Base-by-base conservation (phyloP, 2,113 vertebrate genomes). In the Corvus moneduloides region DNA sequence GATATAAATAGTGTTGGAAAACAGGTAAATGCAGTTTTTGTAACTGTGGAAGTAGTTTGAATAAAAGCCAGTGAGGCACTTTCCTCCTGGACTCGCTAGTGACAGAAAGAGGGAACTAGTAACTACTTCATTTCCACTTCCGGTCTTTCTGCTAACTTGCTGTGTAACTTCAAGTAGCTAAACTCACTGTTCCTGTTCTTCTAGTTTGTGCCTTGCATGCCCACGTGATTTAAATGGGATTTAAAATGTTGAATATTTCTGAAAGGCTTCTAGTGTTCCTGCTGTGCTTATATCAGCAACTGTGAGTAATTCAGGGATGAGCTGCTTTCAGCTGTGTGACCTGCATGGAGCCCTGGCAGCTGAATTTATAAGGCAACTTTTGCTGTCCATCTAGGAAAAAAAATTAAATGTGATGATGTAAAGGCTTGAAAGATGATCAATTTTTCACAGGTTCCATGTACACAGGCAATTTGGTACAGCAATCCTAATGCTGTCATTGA, bases 1-100 rank as follows among this genome's bases (percentile, higher is more conserved):
- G 99, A 99, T 95, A 99, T 99, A 89, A 99, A 99, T 96, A 99
- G 99, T 89, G 99, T 99, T 73, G 99, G 98, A 74, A 99, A 99
- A 96, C 99, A 99, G 98, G 99, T 99, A 97, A 98, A 76, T 79
- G 46, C 39, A 15, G 13, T 90, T 87, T 64, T 48, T 10, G 10
- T 62, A 74, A 67, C 44, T 27, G 13, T 62, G 41, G 24, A 51
- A 41, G 26, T 84, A 55, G 9, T 51, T 89, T 71, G 18, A 51
- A 71, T 66, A 37, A 66, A 92, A 81, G 20, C 23, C 30, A n/a
- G 4, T 28, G 46, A 69, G 16, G 19, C 44, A 30, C 20, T 72
- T 92, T 56, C 6, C 19, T 68, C 15, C 22, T 44, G 18, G 16
- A 33, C 18, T 91, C 1, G 0, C 16, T 56, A 64, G 41, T 54